Conservation (phyloP, 2,113 vertebrate genomes). For the Anoura caudifer region DNA sequence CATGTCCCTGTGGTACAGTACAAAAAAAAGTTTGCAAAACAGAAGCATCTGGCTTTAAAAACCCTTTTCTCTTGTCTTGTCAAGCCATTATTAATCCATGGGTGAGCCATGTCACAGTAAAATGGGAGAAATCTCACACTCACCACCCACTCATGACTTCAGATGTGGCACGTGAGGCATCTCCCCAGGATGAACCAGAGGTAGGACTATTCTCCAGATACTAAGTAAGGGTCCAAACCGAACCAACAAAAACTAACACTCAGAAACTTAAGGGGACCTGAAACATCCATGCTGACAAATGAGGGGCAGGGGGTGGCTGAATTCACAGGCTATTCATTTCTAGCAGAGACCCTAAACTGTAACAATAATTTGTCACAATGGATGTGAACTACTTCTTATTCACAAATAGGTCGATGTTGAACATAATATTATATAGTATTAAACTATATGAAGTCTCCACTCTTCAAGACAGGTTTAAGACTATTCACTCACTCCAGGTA, state of each 20-base stretch:
- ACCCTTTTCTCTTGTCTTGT: not conserved
- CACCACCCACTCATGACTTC: not conserved
- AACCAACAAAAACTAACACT: not conserved
- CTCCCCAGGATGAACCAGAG: not conserved
- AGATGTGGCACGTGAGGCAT: not conserved
- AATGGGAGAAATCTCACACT: not conserved
- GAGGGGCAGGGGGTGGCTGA: not conserved
- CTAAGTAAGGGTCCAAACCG: not conserved
- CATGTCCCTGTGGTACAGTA: not conserved
- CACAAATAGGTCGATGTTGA: not conserved
- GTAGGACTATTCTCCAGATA: not conserved
- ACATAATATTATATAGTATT: not conserved
- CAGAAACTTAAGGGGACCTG: not conserved
- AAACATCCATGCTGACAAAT: not conserved
- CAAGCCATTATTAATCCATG: not conserved
- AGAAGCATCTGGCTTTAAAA: not conserved
- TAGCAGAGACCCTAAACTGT: not conserved
- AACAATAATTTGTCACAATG: conserved; percentile 15
- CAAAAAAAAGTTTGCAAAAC: not conserved
- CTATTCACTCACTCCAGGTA: not conserved
- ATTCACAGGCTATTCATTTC: not conserved
- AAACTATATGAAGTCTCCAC: not conserved
- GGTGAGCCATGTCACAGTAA: not conserved
- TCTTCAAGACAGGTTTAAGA: not conserved
- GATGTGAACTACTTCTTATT: not conserved